Conservation (phyloP, 2,797 vertebrate genomes). For the Pseudochirops corinnae region DNA sequence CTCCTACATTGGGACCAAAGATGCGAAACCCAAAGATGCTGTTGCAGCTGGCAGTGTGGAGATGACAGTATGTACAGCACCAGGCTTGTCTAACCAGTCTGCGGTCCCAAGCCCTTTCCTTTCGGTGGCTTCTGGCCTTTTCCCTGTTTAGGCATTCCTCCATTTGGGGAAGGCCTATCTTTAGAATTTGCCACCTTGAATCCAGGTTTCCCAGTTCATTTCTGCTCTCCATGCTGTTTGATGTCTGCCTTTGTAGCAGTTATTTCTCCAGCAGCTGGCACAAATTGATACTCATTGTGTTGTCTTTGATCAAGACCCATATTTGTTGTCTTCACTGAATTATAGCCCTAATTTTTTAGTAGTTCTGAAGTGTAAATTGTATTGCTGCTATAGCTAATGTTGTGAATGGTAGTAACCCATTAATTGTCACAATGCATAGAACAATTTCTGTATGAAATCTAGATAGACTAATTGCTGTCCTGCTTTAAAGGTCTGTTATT, state of each 20-base stretch:
- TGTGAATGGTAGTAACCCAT: slow-evolving; percentile 20
- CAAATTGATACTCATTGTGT: background rate
- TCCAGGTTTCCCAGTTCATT: background rate
- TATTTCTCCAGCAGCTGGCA: slow-evolving; percentile 14
- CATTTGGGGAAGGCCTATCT: background rate
- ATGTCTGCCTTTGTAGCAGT: background rate
- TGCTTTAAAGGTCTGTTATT: background rate
- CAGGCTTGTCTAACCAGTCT: background rate
- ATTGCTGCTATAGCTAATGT: slow-evolving; percentile 20
- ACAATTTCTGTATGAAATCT: background rate
- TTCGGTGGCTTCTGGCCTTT: background rate
- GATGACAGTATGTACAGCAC: slow-evolving; percentile 91
- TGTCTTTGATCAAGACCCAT: slow-evolving; percentile 37
- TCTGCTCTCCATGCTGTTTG: background rate
- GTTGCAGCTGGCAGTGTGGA: slow-evolving; percentile 92
- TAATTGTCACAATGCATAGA: background rate
- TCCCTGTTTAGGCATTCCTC: background rate
- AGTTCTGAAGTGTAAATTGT: slow-evolving; percentile 48
- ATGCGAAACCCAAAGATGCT: slow-evolving; percentile 97
- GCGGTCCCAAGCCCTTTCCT: background rate
- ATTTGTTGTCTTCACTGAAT: slow-evolving; percentile 42
- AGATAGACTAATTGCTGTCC: background rate
- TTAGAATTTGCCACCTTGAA: slow-evolving; percentile 34
- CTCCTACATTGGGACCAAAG: slow-evolving; percentile 99
- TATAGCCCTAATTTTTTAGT: background rate